These are phyloP conservation scores for Microcebus jonahi DNA, from an alignment of 2,113 vertebrate species.

Conservation along the genomic window DNA sequence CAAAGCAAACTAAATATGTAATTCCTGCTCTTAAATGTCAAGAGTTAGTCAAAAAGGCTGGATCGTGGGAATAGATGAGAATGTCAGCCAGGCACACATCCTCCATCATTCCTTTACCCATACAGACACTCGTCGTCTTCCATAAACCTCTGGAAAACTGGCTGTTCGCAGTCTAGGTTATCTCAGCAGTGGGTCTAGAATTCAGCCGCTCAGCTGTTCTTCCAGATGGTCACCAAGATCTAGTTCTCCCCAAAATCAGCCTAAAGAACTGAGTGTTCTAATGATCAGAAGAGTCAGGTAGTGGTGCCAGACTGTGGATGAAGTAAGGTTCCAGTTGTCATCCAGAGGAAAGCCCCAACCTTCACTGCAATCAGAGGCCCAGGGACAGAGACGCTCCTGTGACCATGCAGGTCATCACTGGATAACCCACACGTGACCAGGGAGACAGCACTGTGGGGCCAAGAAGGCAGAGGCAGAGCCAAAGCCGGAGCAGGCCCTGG, in stretches of 20 bases:
- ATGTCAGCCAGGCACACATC: neutral
- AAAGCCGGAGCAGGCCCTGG: neutral
- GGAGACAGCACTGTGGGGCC: fast-evolving
- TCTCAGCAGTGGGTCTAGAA: neutral
- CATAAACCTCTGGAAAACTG: neutral
- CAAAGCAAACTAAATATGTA: neutral
- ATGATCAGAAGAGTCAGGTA: neutral
- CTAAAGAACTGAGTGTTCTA: neutral
- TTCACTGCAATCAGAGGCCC: neutral
- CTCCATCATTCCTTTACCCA: neutral
- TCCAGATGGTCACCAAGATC: neutral
- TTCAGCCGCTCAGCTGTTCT: neutral
- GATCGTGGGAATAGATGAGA: neutral
- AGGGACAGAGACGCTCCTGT: neutral
- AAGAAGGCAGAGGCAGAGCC: neutral
- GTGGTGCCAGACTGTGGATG: neutral
- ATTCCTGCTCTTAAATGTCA: neutral
- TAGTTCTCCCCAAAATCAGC: neutral
- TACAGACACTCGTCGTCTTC: neutral
- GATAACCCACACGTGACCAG: neutral
- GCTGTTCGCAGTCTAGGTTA: neutral
- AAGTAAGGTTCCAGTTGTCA: neutral
- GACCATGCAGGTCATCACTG: too few relatives aligned
- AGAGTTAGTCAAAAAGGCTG: neutral
- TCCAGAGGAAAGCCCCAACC: neutral